Base-by-base conservation (phyloP, 2,888 invertebrate species). In the Xanthia icteritia region DNA sequence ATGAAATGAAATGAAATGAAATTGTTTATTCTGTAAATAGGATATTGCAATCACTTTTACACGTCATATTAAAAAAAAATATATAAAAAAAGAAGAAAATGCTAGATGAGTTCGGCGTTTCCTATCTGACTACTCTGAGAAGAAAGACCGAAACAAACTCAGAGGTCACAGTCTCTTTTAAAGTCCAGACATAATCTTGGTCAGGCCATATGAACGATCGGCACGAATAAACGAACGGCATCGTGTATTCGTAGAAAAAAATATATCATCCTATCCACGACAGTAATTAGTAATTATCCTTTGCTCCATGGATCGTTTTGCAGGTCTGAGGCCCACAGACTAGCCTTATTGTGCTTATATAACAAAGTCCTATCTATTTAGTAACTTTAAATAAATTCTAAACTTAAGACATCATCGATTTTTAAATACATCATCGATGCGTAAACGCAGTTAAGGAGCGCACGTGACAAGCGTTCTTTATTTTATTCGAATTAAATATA, bases 351-450 rank as follows among this genome's bases (percentile, higher is more conserved):
- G n/a, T 56, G n/a, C 13, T 13, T n/a, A 56, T 56, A 4, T n/a
- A n/a, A 39, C 4, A 39, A 39, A 23, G 23, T 39, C 23, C 1
- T 36, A 58, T 15, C 5, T 23, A n/a, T 64, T 8, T 36, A 20
- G 3, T 13, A 13, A 36, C 15, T 39, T 17, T 8, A 39, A 2
- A 64, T 15, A 36, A 39, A 39, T 36, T 39, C 1, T 60, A n/a
- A 70, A 39, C 27, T 6, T 23, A 54, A 2, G 17, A 23, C 27
- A 23, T 23, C 31, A 11, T 54, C 6, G 20, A 27, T 39, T 54
- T 71, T 73, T 27, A 20, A 71, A 72, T 69, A n/a, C 27, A 70
- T 39, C 48, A 27, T 70, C 70, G 27, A 17, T 70, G 70, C 5
- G 27, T 72, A 42, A 73, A 23, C 42, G 72, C 51, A 27, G 39